These are phyloP conservation scores for Eupithecia centaureata DNA, from an alignment of 2,888 invertebrate species.

Conservation along the genomic window DNA sequence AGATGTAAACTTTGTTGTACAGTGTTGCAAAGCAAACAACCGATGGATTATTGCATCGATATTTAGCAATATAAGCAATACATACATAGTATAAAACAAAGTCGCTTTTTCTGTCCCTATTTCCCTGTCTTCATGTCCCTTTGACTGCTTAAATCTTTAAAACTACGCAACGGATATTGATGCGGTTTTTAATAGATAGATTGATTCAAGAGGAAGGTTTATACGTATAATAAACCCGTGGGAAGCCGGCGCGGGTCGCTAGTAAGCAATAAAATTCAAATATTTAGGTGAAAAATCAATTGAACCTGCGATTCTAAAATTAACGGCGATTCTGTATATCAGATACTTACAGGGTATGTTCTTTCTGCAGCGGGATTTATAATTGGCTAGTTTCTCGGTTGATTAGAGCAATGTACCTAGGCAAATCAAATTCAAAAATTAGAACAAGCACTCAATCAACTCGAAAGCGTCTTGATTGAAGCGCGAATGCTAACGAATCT, in stretches of 20 bases:
- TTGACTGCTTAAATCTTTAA: no score
- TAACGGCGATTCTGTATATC: background rate
- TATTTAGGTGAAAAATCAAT: background rate
- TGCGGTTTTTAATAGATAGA: no score
- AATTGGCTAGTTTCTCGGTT: background rate
- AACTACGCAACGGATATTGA: no score
- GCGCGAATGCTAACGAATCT: background rate
- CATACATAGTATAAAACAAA: no score
- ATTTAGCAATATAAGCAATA: no score
- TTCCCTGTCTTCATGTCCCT: no score
- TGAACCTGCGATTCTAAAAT: background rate
- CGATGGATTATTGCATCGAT: background rate
- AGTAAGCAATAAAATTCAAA: no score
- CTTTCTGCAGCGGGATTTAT: background rate
- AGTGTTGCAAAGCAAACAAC: constrained; percentile 6
- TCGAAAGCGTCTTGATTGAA: background rate
- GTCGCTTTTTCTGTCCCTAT: no score
- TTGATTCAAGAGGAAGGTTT: no score
- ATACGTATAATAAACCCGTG: no score
- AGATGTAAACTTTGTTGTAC: constrained; percentile 2
- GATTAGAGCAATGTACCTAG: background rate
- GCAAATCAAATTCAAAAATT: background rate
- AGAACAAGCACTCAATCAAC: background rate
- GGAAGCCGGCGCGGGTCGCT: no score
- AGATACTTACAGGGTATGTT: background rate